Evolutionary conservation across 2,113 vertebrate species (phyloP).

Genomic region (Empidonax alnorum): DNA sequence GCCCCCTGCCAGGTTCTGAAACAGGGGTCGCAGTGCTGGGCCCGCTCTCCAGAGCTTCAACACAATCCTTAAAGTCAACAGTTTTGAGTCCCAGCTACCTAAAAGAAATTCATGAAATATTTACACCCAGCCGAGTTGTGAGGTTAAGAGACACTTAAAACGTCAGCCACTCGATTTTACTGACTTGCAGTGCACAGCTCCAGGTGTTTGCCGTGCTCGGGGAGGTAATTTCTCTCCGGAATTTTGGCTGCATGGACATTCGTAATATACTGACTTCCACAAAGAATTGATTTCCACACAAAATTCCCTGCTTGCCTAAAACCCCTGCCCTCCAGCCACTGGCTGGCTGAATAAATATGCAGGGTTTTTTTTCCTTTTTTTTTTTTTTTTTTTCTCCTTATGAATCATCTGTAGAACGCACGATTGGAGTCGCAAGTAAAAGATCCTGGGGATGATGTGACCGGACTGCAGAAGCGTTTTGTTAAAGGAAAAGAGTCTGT

Average conservation of each 20-base stretch:
- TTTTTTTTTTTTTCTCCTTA: neutral
- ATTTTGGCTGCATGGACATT: constrained; percentile 76
- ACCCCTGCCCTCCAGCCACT: constrained; percentile 63
- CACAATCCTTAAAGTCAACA: neutral
- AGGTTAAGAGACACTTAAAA: constrained; percentile 72
- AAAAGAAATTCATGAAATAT: constrained; percentile 15
- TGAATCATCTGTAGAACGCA: constrained; percentile 61
- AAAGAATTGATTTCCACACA: constrained; percentile 84
- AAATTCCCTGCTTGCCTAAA: constrained; percentile 82
- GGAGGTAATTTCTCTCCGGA: constrained; percentile 79
- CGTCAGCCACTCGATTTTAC: constrained; percentile 59
- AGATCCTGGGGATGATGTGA: constrained; percentile 46
- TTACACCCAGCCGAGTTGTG: constrained; percentile 20
- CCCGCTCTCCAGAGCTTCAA: neutral
- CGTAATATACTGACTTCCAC: constrained; percentile 76
- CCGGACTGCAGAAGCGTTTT: constrained; percentile 40
- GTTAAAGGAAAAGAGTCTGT: constrained; percentile 24
- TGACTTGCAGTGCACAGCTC: constrained; percentile 56
- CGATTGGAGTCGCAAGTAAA: constrained; percentile 56
- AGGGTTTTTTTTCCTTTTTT: neutral
- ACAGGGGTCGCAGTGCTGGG: neutral
- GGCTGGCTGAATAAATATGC: constrained; percentile 72
- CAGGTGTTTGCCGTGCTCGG: constrained; percentile 65
- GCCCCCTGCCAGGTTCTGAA: neutral
- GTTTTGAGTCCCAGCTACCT: neutral